Base-by-base conservation (phyloP, 2,113 vertebrate genomes). In the Pomatorhinus ruficollis region DNA sequence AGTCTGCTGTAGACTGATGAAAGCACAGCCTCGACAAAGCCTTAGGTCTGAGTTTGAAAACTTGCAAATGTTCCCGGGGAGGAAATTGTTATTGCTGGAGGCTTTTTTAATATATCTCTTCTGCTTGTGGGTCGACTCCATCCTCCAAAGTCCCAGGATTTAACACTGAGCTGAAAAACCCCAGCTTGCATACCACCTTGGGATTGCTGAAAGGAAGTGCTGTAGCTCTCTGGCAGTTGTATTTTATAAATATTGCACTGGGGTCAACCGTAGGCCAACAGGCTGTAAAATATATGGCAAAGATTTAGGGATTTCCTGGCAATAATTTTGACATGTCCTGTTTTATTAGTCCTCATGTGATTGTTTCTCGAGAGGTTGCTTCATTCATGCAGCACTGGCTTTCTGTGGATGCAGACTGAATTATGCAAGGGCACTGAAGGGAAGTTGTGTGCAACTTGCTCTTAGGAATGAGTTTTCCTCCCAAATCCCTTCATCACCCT, bases 261-360 rank as follows among this genome's bases (percentile, higher is more conserved):
- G 60, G 80, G 84, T 72, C 96, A 86, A 53, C 33, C 0, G 1
- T 89, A 53, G 60, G 54, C 72, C 83, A 95, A 91, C 65, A 65
- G 0, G 0, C 35, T 95, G 94, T 90, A 93, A 97, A 97, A 87
- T 92, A 78, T 17, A 50, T 50, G 71, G 79, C 80, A 83, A 86
- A 92, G 94, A 90, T 68, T 59, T 89, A 65, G 90, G 84, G 94
- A 87, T 81, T 89, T 90, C 94, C 89, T 91, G 90, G 85, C 75
- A 86, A 42, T 95, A 85, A 76, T 80, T 97, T 94, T 83, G 76
- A 60, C 30, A 2, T 66, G 71, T 81, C 81, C 70, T 71, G 42
- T 93, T 97, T 97, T 95, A 93, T 94, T 90, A 91, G 89, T 61
- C 69, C 90, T 91, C 64, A 8, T 39, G 72, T 35, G 35, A 80